phyloP scores from a whole-genome alignment of 92 coral and sea anemone species.

The Metridium senile region DNA sequence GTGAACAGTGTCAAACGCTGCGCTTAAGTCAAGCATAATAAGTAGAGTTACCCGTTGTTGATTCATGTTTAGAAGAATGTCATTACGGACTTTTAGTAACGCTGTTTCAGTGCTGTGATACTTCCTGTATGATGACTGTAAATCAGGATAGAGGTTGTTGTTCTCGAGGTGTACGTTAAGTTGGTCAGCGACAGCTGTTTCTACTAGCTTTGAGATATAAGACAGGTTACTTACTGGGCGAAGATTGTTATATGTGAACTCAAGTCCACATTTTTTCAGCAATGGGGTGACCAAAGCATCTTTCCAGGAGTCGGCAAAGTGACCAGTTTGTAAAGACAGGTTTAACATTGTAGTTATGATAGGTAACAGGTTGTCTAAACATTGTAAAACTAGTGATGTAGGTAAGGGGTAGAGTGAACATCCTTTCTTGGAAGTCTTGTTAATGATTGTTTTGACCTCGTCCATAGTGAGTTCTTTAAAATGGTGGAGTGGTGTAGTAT shows the following conservation, averaged over 20 bases:
- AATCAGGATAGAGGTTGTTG: conserved; percentile 29
- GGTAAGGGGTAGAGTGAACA: conserved; percentile 43
- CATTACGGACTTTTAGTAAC: conserved; percentile 4
- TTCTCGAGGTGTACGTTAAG: conserved; percentile 19
- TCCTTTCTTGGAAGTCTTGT: conserved; percentile 28
- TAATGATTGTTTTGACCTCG: conserved; percentile 26
- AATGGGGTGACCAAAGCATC: too few species aligned
- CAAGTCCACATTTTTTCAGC: too few species aligned
- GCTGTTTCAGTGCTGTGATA: conserved; percentile 25
- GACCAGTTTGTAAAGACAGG: neutral
- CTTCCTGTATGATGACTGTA: conserved; percentile 31
- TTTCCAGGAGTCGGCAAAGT: conserved; percentile 12
- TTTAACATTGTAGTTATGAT: conserved; percentile 19
- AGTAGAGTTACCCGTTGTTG: conserved; percentile 20
- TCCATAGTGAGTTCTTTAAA: conserved; percentile 12
- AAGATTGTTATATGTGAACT: too few species aligned
- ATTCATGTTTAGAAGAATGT: conserved; percentile 31
- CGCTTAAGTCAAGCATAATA: conserved; percentile 17
- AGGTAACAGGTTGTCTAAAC: conserved; percentile 14
- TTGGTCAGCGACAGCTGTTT: conserved; percentile 39
- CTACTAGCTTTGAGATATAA: conserved; percentile 36
- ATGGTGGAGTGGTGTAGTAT: neutral
- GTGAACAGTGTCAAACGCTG: conserved; percentile 1
- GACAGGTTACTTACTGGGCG: conserved; percentile 15
- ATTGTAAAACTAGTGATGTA: conserved; percentile 27